Percentiles rank a stretch among this genome's conserved stretches.
These are phyloP conservation scores for Datnioides undecimradiatus DNA, from an alignment of 2,113 vertebrate genomes.

Conservation along the genomic window DNA sequence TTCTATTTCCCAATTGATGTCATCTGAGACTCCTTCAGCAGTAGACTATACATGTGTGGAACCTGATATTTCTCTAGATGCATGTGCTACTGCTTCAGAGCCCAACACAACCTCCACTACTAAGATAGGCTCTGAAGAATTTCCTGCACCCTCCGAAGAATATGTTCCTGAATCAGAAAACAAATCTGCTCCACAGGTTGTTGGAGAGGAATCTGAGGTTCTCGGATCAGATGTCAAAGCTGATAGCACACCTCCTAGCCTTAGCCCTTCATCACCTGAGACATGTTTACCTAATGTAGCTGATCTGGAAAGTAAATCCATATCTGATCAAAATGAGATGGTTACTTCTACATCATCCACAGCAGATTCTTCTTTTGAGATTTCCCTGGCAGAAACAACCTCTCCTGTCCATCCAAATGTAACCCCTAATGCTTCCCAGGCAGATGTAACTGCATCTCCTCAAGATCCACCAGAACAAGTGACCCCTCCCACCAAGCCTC, in stretches of 20 bases:
- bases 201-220: slow-evolving; percentile 19
- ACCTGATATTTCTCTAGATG: slow-evolving; percentile 15
- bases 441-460: slow-evolving; percentile 15
- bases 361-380: not conserved
- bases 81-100: slow-evolving; percentile 15
- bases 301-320: slow-evolving; percentile 18
- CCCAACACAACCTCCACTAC: not conserved
- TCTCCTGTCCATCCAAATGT: slow-evolving; percentile 6
- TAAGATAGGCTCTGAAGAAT: slow-evolving; percentile 11
- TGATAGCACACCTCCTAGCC: not conserved
- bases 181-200: not conserved
- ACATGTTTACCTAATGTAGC: slow-evolving; percentile 17
- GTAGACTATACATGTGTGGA: slow-evolving; percentile 1
- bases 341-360: not conserved
- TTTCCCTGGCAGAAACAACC: slow-evolving; percentile 22
- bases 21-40: not conserved
- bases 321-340: slow-evolving; percentile 24
- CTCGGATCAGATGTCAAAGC: not conserved
- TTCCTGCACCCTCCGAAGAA: slow-evolving; percentile 16
- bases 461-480: slow-evolving; percentile 22
- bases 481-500: slow-evolving; percentile 5
- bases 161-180: slow-evolving; percentile 28
- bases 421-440: not conserved
- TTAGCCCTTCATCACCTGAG: not conserved
- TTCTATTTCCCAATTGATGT: slow-evolving; percentile 1